Evolutionary conservation across 2,797 vertebrate genomes (phyloP).

Genomic region (Miichthys miiuy): DNA sequence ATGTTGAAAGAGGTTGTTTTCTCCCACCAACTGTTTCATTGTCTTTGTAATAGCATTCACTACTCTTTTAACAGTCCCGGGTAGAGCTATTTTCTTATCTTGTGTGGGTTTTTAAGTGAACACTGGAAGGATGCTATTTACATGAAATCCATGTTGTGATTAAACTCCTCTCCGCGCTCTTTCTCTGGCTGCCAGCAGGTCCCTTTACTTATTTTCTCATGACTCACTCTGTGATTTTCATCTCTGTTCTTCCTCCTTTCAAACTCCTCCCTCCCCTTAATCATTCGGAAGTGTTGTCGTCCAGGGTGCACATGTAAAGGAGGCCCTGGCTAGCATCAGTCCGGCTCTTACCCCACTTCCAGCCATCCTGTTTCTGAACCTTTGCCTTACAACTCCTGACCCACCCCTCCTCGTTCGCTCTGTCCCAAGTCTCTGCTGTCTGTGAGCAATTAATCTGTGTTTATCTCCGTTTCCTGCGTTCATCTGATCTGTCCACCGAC

Average conservation of each 20-base stretch:
- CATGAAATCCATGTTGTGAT: conserved; percentile 21
- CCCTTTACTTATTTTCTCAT: conserved; percentile 18
- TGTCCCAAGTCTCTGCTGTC: conserved; percentile 57
- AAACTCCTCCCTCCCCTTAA: conserved; percentile 25
- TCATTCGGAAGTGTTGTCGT: conserved; percentile 41
- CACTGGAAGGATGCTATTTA: conserved; percentile 16
- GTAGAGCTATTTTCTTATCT: conserved; percentile 5
- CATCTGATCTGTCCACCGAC: conserved; percentile 75
- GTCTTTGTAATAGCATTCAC: not conserved
- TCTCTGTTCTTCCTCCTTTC: not conserved
- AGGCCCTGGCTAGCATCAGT: conserved; percentile 20
- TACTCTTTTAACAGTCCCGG: not conserved
- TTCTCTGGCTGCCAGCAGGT: conserved; percentile 18
- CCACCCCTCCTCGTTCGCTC: conserved; percentile 51
- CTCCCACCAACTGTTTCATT: not conserved
- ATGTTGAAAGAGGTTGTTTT: conserved; percentile 3
- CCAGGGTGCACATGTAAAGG: conserved; percentile 36
- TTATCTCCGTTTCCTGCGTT: conserved; percentile 82
- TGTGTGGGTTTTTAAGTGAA: conserved; percentile 16
- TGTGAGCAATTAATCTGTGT: conserved; percentile 82
- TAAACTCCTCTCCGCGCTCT: conserved; percentile 9
- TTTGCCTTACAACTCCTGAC: conserved; percentile 46
- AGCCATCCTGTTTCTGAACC: conserved; percentile 54
- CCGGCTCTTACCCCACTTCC: conserved; percentile 37
- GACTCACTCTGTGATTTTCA: conserved; percentile 34